Percentiles rank a stretch among this genome's conserved stretches.
Evolutionary conservation across 2,888 invertebrate genomes (phyloP).

Genomic region (Cynaeus angustus): DNA sequence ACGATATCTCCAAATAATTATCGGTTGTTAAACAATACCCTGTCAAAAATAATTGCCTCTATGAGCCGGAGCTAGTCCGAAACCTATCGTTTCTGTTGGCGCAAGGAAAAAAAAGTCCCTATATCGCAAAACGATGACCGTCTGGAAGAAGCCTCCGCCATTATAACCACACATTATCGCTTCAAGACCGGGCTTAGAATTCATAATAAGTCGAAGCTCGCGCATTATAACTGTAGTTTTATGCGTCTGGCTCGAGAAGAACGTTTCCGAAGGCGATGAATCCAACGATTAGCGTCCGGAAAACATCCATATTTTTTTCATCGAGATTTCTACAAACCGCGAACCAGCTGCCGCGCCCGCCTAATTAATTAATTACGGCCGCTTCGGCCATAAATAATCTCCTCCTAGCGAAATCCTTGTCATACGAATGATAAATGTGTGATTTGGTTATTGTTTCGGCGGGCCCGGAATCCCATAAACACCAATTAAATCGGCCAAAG

Average conservation of each 20-base stretch:
- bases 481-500: conserved; percentile 57
- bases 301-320: conserved; percentile 13
- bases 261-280: conserved; percentile 26
- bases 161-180: conserved; percentile 28
- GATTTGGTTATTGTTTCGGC: conserved; percentile 55
- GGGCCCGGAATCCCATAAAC: conserved; percentile 53
- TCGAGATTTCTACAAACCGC: conserved; percentile 10
- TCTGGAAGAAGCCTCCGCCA: conserved; percentile 11
- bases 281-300: conserved; percentile 9
- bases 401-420: conserved; percentile 36
- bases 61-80: conserved; percentile 18
- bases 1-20: conserved; percentile 51
- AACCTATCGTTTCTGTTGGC: conserved; percentile 29
- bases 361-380: conserved; percentile 43
- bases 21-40: conserved; percentile 50
- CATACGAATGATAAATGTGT: conserved; percentile 45
- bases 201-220: conserved; percentile 22
- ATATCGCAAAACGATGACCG: conserved; percentile 28
- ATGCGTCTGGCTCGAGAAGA: conserved; percentile 25
- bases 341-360: conserved; percentile 19
- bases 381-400: conserved; percentile 37
- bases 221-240: conserved; percentile 41
- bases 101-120: conserved; percentile 26
- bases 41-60: conserved; percentile 52
- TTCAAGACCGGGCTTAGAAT: conserved; percentile 20